Conservation (phyloP, 2,888 invertebrate species). For the Oscheius onirici region DNA sequence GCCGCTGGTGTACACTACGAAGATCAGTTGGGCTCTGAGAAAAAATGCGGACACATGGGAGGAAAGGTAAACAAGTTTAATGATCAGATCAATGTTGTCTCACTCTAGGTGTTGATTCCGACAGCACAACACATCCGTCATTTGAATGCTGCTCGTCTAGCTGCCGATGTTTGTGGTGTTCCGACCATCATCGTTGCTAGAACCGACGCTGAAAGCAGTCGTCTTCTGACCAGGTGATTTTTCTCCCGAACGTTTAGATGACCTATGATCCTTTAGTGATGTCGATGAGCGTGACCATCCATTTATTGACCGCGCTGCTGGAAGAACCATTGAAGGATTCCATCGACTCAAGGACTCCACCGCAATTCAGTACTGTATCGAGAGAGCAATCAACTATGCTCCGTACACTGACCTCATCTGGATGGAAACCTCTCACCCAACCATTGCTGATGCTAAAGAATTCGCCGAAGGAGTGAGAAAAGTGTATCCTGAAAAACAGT, state of each 20-base stretch:
- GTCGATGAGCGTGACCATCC: slow-evolving; percentile 72
- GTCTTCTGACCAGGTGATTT: slow-evolving; percentile 66
- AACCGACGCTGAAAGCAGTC: slow-evolving; percentile 72
- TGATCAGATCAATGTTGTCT: neutral
- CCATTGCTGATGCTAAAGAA: slow-evolving; percentile 70
- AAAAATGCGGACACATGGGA: slow-evolving; percentile 73
- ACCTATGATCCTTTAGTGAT: slow-evolving; percentile 53
- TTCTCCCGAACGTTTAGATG: neutral
- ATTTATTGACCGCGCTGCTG: slow-evolving; percentile 70
- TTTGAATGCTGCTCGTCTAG: slow-evolving; percentile 72
- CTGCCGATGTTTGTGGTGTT: slow-evolving; percentile 72
- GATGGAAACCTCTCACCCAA: slow-evolving; percentile 73
- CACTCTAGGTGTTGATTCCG: slow-evolving; percentile 70
- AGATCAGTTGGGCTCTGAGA: slow-evolving; percentile 73
- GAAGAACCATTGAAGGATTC: slow-evolving; percentile 72
- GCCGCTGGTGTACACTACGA: slow-evolving; percentile 72
- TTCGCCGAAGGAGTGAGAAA: slow-evolving; percentile 71
- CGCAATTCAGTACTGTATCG: slow-evolving; percentile 71
- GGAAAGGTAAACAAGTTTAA: slow-evolving; percentile 58
- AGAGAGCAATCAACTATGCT: slow-evolving; percentile 70
- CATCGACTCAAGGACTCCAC: slow-evolving; percentile 63
- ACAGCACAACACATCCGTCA: slow-evolving; percentile 72
- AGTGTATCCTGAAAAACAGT: slow-evolving; percentile 68
- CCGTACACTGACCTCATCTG: slow-evolving; percentile 72
- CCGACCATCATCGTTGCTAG: slow-evolving; percentile 72